Evolutionary conservation across 2,888 invertebrate species (phyloP).

Genomic region (Aradus depressus): DNA sequence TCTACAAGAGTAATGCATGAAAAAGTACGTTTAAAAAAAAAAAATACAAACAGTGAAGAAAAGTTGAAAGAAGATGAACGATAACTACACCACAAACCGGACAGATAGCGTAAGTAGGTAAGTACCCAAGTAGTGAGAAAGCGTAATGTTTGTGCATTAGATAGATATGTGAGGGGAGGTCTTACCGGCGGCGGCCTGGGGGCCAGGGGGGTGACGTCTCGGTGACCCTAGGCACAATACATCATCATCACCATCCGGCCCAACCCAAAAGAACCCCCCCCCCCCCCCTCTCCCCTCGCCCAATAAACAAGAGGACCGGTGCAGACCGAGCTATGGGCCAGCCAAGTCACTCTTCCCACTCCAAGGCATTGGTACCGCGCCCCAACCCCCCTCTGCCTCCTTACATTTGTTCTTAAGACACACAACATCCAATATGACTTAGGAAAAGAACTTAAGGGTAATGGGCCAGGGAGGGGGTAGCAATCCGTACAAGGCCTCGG

Average conservation of each 20-base stretch:
- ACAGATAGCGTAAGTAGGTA: conserved; percentile 1
- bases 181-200: conserved; percentile 19
- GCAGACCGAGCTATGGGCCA: neutral
- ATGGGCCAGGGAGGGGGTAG: too few relatives aligned
- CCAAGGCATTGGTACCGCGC: too few relatives aligned
- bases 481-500: too few relatives aligned
- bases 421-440: too few relatives aligned
- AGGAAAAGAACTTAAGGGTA: too few relatives aligned
- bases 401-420: too few relatives aligned
- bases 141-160: neutral
- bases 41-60: neutral
- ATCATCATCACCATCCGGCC: neutral
- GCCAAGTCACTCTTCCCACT: conserved; percentile 1
- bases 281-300: conserved; percentile 4
- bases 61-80: neutral
- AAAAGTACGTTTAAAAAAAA: too few relatives aligned
- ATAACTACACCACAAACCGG: conserved; percentile 5
- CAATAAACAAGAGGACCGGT: conserved; percentile 2
- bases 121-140: neutral
- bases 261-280: neutral
- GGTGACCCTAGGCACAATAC: conserved; percentile 17
- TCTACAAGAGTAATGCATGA: too few relatives aligned
- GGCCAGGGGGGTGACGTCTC: conserved; percentile 5
- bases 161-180: neutral
- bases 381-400: too few relatives aligned